phyloP scores from a whole-genome alignment of 2,113 vertebrate species.

The Azemiops feae region DNA sequence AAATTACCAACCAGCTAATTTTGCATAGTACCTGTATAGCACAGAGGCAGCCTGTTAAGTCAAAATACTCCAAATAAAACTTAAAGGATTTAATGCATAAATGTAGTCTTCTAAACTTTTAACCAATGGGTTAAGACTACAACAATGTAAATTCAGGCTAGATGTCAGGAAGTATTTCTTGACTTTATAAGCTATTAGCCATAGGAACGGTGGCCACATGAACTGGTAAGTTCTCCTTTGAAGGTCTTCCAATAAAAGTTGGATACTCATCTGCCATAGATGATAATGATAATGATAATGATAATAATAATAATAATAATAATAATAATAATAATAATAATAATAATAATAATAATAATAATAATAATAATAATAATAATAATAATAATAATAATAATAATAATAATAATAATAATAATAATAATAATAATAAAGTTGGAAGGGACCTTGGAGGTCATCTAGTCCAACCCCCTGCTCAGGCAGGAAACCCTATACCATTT shows the following conservation, averaged over 20 bases:
- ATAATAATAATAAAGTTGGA: no score
- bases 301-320: no score
- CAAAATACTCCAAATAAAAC: background rate
- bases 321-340: no score
- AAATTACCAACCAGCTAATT: background rate
- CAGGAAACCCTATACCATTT: no score
- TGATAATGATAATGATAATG: no score
- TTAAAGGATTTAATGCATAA: background rate
- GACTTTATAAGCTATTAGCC: background rate
- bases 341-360: no score
- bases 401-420: no score
- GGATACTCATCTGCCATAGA: background rate
- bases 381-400: no score
- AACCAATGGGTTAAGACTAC: background rate
- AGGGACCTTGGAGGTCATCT: no score
- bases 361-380: no score
- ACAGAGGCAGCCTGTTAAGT: background rate
- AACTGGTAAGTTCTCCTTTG: background rate
- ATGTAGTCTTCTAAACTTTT: background rate
- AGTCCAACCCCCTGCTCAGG: no score
- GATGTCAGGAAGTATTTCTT: background rate
- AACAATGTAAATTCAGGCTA: background rate
- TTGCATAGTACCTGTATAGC: background rate
- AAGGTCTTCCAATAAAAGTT: background rate
- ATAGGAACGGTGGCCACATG: background rate